These are phyloP conservation scores for Pseudopipra pipra DNA, from an alignment of 2,113 vertebrate species.

Conservation along the genomic window DNA sequence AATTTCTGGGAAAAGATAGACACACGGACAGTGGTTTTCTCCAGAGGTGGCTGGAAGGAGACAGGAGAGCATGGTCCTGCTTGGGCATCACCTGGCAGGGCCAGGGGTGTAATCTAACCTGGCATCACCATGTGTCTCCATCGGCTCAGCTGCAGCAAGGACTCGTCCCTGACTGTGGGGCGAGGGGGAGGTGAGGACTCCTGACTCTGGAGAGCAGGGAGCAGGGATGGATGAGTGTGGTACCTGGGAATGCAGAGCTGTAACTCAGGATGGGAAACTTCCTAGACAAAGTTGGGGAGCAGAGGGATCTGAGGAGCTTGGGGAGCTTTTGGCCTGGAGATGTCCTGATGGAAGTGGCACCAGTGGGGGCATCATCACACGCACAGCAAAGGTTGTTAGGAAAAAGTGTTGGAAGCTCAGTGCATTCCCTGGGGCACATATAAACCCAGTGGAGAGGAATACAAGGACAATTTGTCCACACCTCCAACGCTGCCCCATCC, in stretches of 20 bases:
- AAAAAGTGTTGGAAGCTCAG: rapidly evolving
- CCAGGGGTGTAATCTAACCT: neutral
- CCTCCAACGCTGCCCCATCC: neutral
- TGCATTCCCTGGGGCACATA: neutral
- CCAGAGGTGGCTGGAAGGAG: neutral
- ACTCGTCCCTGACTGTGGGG: rapidly evolving
- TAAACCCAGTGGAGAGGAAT: neutral
- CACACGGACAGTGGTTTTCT: neutral
- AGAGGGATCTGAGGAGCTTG: neutral
- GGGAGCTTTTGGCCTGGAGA: neutral
- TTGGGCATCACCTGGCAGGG: neutral
- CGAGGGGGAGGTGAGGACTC: neutral
- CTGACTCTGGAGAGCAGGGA: neutral
- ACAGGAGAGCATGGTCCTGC: neutral
- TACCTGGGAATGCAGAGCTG: neutral
- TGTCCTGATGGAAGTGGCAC: neutral
- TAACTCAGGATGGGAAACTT: neutral
- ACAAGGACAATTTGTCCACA: neutral
- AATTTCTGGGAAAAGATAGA: neutral
- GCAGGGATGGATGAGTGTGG: neutral
- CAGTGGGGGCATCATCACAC: rapidly evolving
- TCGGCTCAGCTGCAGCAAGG: neutral
- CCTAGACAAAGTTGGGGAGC: neutral
- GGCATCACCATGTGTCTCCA: rapidly evolving
- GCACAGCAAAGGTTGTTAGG: neutral